A percentile compares a stretch with the other conserved stretches of the same genome.
Evolutionary conservation across 35 echinoderm and acorn worm genomes (phyloP).

Genomic region (Nesometra sesokonis): DNA sequence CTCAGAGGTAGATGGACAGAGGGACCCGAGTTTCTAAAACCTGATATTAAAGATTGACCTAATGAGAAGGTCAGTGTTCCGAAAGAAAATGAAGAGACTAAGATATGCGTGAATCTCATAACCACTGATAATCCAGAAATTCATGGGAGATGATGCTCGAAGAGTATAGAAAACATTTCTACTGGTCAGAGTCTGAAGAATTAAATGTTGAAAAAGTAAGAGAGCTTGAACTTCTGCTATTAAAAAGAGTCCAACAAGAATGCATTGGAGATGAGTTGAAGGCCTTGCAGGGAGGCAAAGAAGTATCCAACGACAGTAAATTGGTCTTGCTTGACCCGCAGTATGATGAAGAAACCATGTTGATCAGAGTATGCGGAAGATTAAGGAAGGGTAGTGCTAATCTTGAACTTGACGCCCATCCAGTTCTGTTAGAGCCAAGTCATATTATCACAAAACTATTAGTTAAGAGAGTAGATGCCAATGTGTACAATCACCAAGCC

Average conservation of each 20-base stretch:
- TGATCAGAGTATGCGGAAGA: conserved; percentile 25
- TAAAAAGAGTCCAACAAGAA: background rate
- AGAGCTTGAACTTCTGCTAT: background rate
- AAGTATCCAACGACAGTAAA: background rate
- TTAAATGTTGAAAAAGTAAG: background rate
- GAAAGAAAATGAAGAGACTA: no score
- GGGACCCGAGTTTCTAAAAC: conserved; percentile 2
- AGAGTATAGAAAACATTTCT: background rate
- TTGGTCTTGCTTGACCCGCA: conserved; percentile 4
- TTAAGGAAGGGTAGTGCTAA: conserved; percentile 4
- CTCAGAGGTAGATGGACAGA: background rate
- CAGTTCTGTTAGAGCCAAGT: conserved; percentile 12
- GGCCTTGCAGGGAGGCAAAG: conserved; percentile 2
- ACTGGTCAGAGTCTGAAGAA: background rate
- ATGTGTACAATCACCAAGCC: conserved; percentile 13
- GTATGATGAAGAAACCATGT: conserved; percentile 8
- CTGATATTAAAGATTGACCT: no score
- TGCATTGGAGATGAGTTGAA: background rate
- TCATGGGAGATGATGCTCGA: background rate
- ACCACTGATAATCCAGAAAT: no score
- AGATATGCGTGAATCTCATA: no score
- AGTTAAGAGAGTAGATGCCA: conserved; percentile 2
- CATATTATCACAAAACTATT: conserved; percentile 20
- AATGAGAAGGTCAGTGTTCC: no score
- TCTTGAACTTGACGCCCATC: conserved; percentile 1